Conservation (phyloP, 2,888 invertebrate species). For the Boloria selene region DNA sequence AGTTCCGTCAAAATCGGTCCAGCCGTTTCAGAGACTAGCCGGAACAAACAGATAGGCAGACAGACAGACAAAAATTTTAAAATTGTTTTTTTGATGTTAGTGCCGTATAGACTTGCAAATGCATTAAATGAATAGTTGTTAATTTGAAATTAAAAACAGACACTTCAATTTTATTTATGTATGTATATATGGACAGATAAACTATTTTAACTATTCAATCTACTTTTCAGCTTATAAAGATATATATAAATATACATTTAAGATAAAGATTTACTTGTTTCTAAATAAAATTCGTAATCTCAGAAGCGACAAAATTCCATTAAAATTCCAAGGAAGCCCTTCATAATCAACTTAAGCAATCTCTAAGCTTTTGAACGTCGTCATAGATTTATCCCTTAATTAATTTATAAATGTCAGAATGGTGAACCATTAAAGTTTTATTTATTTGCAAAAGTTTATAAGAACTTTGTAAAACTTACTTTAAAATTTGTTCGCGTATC, state of each 20-base stretch:
- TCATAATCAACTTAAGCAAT: constrained; percentile 22
- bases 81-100: too few species aligned
- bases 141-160: too few species aligned
- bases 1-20: too few species aligned
- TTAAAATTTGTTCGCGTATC: background rate
- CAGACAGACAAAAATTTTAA: too few species aligned
- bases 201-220: too few species aligned
- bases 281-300: constrained; percentile 10
- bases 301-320: constrained; percentile 11
- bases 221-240: too few species aligned
- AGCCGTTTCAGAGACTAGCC: too few species aligned
- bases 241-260: background rate
- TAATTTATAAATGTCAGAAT: constrained; percentile 27
- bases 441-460: constrained; percentile 2
- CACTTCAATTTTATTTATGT: too few species aligned
- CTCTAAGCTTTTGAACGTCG: constrained; percentile 23
- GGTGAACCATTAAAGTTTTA: constrained; percentile 25
- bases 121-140: too few species aligned
- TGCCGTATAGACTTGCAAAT: too few species aligned
- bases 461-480: constrained; percentile 6
- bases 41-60: too few species aligned
- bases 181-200: too few species aligned
- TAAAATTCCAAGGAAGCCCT: constrained; percentile 22
- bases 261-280: background rate
- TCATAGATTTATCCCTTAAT: constrained; percentile 29